These are phyloP conservation scores for Coleophora flavipennella DNA, from an alignment of 2,888 invertebrate genomes.

Conservation along the genomic window DNA sequence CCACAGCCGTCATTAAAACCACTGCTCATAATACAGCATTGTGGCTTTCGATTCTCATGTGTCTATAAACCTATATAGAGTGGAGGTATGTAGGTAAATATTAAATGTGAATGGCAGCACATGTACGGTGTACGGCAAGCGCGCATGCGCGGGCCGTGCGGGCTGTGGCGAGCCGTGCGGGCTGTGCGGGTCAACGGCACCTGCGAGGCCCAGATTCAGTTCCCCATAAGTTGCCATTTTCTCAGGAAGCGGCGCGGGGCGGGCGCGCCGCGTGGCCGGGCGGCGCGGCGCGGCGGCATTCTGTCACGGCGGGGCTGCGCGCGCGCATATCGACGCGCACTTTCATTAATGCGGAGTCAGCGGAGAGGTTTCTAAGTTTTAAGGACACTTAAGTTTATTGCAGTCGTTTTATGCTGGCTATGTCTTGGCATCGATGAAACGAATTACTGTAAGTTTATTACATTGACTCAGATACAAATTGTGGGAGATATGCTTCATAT, in stretches of 20 bases:
- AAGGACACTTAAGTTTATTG: slow-evolving; percentile 40
- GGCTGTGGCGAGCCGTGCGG: too few species aligned
- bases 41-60: slow-evolving; percentile 40
- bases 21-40: slow-evolving; percentile 32
- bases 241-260: slow-evolving; percentile 52
- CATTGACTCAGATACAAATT: slow-evolving; percentile 21
- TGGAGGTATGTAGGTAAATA: slow-evolving; percentile 45
- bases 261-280: slow-evolving; percentile 26
- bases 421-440: slow-evolving; percentile 28
- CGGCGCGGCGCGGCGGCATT: slow-evolving; percentile 30
- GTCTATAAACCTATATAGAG: slow-evolving; percentile 44
- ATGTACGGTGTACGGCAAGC: slow-evolving; percentile 48
- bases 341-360: slow-evolving; percentile 59
- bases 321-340: slow-evolving; percentile 59
- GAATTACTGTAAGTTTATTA: slow-evolving; percentile 26
- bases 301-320: slow-evolving; percentile 59
- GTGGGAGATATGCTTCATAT: neutral
- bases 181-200: slow-evolving; percentile 56
- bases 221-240: slow-evolving; percentile 69
- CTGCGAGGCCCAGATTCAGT: slow-evolving; percentile 62
- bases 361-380: slow-evolving; percentile 38
- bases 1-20: slow-evolving; percentile 33
- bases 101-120: slow-evolving; percentile 55
- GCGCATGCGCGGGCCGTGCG: slow-evolving; percentile 32
- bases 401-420: slow-evolving; percentile 30